Evolutionary conservation across 1,140 invertebrate genomes (phyloP), one percentile per base, ranked within the genome.

Genomic region (Drosophila sturtevanti): DNA sequence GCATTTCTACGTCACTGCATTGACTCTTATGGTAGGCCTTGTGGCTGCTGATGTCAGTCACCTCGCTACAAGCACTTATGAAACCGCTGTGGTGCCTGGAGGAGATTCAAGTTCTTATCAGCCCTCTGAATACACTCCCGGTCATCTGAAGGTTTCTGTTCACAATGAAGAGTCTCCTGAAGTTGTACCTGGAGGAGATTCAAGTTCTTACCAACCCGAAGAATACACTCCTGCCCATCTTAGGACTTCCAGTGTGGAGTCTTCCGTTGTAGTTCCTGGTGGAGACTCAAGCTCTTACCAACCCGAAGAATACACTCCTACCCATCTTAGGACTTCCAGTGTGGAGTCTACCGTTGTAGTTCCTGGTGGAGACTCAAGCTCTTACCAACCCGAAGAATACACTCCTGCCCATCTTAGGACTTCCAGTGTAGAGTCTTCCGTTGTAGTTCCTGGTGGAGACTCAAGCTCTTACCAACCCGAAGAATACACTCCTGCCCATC

Each of bases 1-100:
- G 89, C 71, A 90, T 21, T 55, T 82, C 37, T 79, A 66, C 56
- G 41, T 90, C 65, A 76, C 82, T 56, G 52, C 81, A 2, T 62
- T 91, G 62, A 72, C 79, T 9, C 31, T 91, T 9, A 27, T 91
- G 4, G 6, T 80, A 16, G 70, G 84, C 55, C 18, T 72, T 1
- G 89, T 63, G 11, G 56, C 71, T 22, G 89, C 84, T 21, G 89
- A 91, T 69, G 89, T 91, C 24, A 90, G 79, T 54, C 89, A 91
- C 41, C 71, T 91, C 4, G 7, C 27, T 31, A 31, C 5, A 31
- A 31, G 27, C 66, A 64, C 10, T 34, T 68, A 18, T 22, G 65
- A 75, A 7, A 38, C 52, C 38, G 58, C 54, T 6, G 54, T 63
- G 1, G 55, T 74, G 5, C 77, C 77, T 7, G 77, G 77, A 7